Base-by-base conservation (phyloP, 2,113 vertebrate species). In the Podilymbus podiceps region DNA sequence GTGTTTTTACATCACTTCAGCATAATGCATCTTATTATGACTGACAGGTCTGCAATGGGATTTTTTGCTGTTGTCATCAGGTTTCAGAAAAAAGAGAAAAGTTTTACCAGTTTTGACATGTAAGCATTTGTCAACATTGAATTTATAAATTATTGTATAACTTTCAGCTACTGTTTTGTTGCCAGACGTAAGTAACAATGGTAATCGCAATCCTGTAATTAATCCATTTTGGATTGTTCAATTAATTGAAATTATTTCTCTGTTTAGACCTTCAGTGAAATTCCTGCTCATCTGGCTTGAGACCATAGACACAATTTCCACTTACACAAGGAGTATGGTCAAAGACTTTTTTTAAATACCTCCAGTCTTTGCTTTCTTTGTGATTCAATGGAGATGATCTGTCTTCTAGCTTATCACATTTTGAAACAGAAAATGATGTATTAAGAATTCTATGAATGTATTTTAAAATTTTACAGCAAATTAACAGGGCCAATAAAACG, bases 21-120 rank as follows among this genome's bases (percentile, higher is more conserved):
- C 90, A 95, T 85, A 94, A 95, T 72, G 46, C 38, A 89, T 58
- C 38, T 93, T 83, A 94, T 97, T 95, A 91, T 96, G 96, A 98
- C 95, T 96, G 90, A 80, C 94, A 97, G 68, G 31, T 33, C 35
- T 68, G 55, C 87, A 97, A 97, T 95, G 74, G 94, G 55, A 90
- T 95, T 97, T 96, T 95, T 96, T 96, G 89, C 73, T 96, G 49
- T 66, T 90, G 46, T 94, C 75, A 95, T 90, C 76, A 91, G 44
- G 69, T 97, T 97, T 96, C 82, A 91, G 58, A 89, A 95, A 91
- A 86, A 97, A 86, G 27, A 66, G 62, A 76, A 16, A 96, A 81
- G 35, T 96, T 96, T 96, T 74, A 52, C 44, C 18, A 25, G n/a
- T 91, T 90, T 93, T 96, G 89, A 95, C 69, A 67, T 90, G 90